These are phyloP conservation scores for Discoglossus pictus DNA, from an alignment of 2,797 vertebrate species.

Conservation along the genomic window DNA sequence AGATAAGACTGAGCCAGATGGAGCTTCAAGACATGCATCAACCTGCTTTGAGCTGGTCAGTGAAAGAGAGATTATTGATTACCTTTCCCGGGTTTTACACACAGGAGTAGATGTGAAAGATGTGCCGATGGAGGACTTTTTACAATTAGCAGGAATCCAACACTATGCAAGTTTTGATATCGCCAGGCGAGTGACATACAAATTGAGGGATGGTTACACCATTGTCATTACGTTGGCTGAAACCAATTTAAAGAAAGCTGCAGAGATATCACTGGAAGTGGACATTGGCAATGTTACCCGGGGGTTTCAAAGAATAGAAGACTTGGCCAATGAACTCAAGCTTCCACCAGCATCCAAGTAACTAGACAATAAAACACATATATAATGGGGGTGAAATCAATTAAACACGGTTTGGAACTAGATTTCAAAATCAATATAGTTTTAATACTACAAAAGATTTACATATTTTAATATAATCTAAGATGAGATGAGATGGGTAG, in stretches of 20 bases:
- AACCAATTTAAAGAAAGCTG: constrained; percentile 24
- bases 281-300: constrained; percentile 52
- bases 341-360: constrained; percentile 28
- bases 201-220: constrained; percentile 44
- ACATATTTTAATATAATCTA: too few species aligned
- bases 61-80: constrained; percentile 42
- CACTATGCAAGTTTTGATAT: constrained; percentile 50
- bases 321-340: constrained; percentile 50
- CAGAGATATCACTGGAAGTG: constrained; percentile 39
- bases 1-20: not conserved
- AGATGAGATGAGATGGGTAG: too few species aligned
- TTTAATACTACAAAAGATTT: too few species aligned
- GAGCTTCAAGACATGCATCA: not conserved
- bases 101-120: constrained; percentile 3
- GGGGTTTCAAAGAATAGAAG: constrained; percentile 57
- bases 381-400: too few species aligned
- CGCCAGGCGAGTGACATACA: constrained; percentile 43
- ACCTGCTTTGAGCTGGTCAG: constrained; percentile 43
- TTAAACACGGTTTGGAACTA: too few species aligned
- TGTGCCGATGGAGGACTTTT: constrained; percentile 41
- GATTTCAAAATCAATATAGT: too few species aligned
- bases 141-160: constrained; percentile 46
- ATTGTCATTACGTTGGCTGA: constrained; percentile 49
- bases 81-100: constrained; percentile 48
- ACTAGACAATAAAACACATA: not conserved